Conservation (phyloP, 64 coral and sea anemone species). For the Hydrozoanthus tunicans region DNA sequence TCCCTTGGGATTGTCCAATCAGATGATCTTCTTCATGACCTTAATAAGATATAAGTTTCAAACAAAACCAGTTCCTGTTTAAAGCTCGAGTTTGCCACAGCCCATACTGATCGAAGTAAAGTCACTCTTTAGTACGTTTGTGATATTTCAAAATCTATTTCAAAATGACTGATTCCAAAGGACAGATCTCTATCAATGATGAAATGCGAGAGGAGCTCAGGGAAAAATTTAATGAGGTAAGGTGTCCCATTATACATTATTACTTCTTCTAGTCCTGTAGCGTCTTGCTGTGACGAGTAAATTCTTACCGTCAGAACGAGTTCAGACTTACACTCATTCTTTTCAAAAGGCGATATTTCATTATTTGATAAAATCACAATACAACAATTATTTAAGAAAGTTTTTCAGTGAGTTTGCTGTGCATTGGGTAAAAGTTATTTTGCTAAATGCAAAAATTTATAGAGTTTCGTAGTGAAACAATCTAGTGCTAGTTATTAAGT, state of each 20-base stretch:
- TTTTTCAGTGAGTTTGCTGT: too few relatives aligned
- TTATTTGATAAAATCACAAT: too few relatives aligned
- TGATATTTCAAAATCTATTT: neutral
- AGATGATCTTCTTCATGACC: conserved; percentile 23
- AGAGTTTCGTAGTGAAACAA: neutral
- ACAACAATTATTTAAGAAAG: too few relatives aligned
- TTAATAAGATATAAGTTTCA: conserved; percentile 10
- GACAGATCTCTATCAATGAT: conserved; percentile 54
- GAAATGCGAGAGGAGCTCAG: conserved; percentile 52
- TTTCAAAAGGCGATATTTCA: neutral
- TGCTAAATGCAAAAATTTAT: neutral
- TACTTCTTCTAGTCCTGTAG: neutral
- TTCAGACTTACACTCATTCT: neutral
- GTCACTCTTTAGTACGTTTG: conserved; percentile 1
- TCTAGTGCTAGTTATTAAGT: neutral
- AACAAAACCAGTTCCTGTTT: conserved; percentile 30
- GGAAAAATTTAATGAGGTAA: conserved; percentile 52
- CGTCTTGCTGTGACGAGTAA: neutral
- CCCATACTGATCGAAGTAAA: conserved; percentile 8
- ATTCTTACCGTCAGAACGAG: neutral
- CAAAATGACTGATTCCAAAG: conserved; percentile 36
- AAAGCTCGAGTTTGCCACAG: neutral
- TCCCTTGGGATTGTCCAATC: conserved; percentile 18
- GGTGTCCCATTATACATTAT: neutral
- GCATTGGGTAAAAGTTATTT: neutral